Base-by-base conservation (phyloP, 2,888 invertebrate species). In the Invenusta paracnida region DNA sequence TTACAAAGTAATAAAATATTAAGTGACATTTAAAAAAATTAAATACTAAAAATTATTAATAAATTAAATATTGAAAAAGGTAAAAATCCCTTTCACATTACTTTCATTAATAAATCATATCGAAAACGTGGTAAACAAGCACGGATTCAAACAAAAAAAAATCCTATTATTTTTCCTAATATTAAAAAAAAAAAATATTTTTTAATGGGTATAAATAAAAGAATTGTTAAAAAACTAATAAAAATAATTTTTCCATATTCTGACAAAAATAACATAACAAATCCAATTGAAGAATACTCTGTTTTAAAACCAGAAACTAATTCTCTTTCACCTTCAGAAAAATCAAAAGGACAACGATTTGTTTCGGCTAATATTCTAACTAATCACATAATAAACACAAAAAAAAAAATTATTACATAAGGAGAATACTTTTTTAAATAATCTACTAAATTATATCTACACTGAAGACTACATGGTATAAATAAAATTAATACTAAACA, bases 181-280 rank as follows among this genome's bases (percentile, higher is more conserved):
- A 73, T n/a, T n/a, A 73, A n/a, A 73, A 73, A 73, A 73, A 73
- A 73, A 73, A 73, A 73, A n/a, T 23, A n/a, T 73, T 73, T 73
- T 73, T 23, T n/a, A 73, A 73, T 73, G 25, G 73, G 73, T n/a
- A 73, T n/a, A 73, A 73, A 73, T 73, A 73, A 73, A n/a, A 73
- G 25, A 73, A 73, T 73, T n/a, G 73, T 73, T 92, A 92, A 92
- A 93, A 90, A 92, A 92, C 88, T 92, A 92, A 88, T 93, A 88
- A 86, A 91, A 91, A 90, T 93, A 89, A 27, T 31, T 23, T 48
- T 82, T 29, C 23, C 73, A 73, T 11, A 48, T 25, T 2, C 48
- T 2, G 25, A 29, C 0, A 86, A 83, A 86, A 83, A 48, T 31
- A 83, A 83, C 23, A 30, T 23, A 83, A 48, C 83, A 83, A 83